Percentiles rank a stretch among this genome's conserved stretches.
phyloP scores from a whole-genome alignment of 2,797 vertebrate genomes.

The Acridotheres tristis region DNA sequence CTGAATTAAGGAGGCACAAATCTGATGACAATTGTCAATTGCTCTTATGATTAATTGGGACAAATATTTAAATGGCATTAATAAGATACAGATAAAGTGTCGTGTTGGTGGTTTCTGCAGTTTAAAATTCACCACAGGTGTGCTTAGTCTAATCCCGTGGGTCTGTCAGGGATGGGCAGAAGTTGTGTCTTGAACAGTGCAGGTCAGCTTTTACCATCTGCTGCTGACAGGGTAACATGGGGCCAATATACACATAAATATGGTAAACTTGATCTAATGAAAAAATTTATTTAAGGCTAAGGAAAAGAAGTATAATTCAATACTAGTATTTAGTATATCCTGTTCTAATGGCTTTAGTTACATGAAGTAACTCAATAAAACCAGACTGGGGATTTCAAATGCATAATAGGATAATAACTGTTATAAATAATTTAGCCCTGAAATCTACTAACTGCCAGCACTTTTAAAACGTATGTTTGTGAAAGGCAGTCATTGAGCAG shows the following conservation, averaged over 20 bases:
- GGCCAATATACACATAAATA: not conserved
- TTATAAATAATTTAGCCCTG: constrained; percentile 1
- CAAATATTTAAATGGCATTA: not conserved
- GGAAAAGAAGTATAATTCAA: not conserved
- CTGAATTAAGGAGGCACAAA: not conserved
- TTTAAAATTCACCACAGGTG: not conserved
- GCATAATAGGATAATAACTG: not conserved
- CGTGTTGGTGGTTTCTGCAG: not conserved
- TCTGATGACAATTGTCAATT: not conserved
- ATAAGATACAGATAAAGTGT: not conserved
- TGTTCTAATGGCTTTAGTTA: not conserved
- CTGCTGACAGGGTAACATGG: not conserved
- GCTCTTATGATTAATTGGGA: not conserved
- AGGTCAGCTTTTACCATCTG: not conserved
- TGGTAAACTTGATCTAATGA: not conserved
- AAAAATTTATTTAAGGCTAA: not conserved
- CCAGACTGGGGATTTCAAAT: not conserved
- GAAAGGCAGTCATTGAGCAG: not conserved
- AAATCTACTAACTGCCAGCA: not conserved
- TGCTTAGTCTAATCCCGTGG: not conserved
- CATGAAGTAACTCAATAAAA: not conserved
- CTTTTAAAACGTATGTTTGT: not conserved
- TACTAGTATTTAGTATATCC: not conserved
- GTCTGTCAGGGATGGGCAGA: not conserved
- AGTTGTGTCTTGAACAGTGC: not conserved